phyloP scores from a whole-genome alignment of 2,113 vertebrate species.

The Alaudala cheleensis region DNA sequence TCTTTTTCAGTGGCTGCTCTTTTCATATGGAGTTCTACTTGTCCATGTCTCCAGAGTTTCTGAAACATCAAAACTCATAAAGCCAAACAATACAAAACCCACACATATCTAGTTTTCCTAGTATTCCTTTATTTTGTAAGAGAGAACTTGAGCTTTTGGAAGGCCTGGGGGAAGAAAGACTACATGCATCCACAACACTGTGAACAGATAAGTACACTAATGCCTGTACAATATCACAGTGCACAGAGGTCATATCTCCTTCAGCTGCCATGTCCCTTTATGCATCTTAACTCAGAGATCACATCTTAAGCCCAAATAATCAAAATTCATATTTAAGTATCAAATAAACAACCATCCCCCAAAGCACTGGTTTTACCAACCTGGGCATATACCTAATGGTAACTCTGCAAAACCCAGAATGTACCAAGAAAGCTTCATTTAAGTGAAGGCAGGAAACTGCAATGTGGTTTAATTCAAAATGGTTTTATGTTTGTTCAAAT shows the following conservation, averaged over 20 bases:
- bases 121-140: not conserved
- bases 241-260: not conserved
- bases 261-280: not conserved
- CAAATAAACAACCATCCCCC: not conserved
- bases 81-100: not conserved
- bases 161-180: rapidly evolving
- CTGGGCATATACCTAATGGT: not conserved
- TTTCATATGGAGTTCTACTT: not conserved
- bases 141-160: not conserved
- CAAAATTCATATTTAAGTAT: not conserved
- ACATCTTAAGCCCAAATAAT: not conserved
- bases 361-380: not conserved
- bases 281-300: not conserved
- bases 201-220: not conserved
- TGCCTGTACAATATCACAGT: not conserved
- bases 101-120: not conserved
- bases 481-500: not conserved
- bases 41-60: not conserved
- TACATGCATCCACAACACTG: not conserved
- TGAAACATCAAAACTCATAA: not conserved
- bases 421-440: not conserved
- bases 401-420: not conserved
- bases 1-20: not conserved
- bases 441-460: not conserved
- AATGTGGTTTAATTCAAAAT: not conserved